A percentile compares a stretch with the other conserved stretches of the same genome.
These are phyloP conservation scores for Electrophaes corylata DNA, from an alignment of 2,888 invertebrate genomes.

Conservation along the genomic window DNA sequence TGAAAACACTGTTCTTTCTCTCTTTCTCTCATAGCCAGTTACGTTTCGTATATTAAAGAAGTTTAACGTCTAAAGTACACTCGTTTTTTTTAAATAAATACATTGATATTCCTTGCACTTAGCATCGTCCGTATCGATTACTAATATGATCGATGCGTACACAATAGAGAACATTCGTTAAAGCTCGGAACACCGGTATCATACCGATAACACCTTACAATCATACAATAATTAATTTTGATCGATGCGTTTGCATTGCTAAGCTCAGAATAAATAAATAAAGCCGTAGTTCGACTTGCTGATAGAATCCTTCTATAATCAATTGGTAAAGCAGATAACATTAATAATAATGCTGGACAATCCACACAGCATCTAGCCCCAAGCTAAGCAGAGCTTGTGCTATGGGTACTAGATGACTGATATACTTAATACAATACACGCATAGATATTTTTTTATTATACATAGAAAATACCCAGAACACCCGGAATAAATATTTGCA, in stretches of 20 bases:
- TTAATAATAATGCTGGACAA: too few species aligned
- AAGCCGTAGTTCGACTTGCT: slow-evolving; percentile 1
- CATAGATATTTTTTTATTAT: too few species aligned
- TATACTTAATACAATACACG: too few species aligned
- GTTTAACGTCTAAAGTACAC: too few species aligned
- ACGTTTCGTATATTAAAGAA: too few species aligned
- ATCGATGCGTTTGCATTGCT: slow-evolving; percentile 50
- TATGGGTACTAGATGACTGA: too few species aligned
- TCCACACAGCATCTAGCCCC: too few species aligned
- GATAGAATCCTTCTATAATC: slow-evolving; percentile 8
- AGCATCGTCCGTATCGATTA: neutral
- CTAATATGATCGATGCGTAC: slow-evolving; percentile 54
- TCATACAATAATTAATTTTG: slow-evolving; percentile 66
- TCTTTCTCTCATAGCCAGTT: too few species aligned
- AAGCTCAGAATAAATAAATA: slow-evolving; percentile 17
- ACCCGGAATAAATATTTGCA: too few species aligned
- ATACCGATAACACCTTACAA: slow-evolving; percentile 53
- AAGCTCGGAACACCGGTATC: slow-evolving; percentile 48
- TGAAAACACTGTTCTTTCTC: too few species aligned
- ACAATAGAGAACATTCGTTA: slow-evolving; percentile 53
- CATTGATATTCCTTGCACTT: neutral
- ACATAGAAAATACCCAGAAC: too few species aligned
- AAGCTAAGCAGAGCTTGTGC: too few species aligned
- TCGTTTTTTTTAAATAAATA: neutral
- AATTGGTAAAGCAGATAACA: slow-evolving; percentile 15